Base-by-base conservation (phyloP, 37 sponge, comb jelly and placozoan genomes). In the Halisarca cf. caerulea region DNA sequence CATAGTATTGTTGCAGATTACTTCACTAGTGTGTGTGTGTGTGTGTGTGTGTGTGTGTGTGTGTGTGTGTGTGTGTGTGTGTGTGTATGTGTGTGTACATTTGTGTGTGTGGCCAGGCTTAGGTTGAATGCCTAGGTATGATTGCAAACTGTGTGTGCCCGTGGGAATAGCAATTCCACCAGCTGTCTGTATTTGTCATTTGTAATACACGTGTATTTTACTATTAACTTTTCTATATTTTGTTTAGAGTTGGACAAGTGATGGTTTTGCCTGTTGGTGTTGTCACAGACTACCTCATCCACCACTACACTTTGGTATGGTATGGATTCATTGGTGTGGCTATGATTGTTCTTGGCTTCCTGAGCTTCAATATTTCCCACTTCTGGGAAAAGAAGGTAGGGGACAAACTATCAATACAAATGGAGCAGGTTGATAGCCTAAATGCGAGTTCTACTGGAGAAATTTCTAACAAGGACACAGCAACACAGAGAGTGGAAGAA, bases 181-280 rank as follows among this genome's bases (percentile, higher is more conserved):
- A n/a, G n/a, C n/a, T n/a, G n/a, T n/a, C n/a, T n/a, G n/a, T n/a
- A n/a, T n/a, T n/a, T n/a, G n/a, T n/a, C n/a, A n/a, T 17, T 55
- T 55, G 17, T 17, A 55, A 55, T 11, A 55, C 57, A 20, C 17
- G 57, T 55, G 17, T 11, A 55, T 20, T 55, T 17, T 55, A 11
- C 11, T 55, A 17, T 20, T 55, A 11, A 20, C 57, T 55, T 11
- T 55, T 55, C 57, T 17, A 2, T 53, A 2, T 58, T 25, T 11
- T 57, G 2, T 85, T 3, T 58, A 91, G 92, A 32, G 90, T 93
- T 84, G 93, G 93, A 1, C 59, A 58, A 44, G 73, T 90, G 4
- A 47, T 87, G 24, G 82, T 75, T 8, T 72, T 93, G 18, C 93
- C 93, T 25, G 70, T 60, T 15, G 81, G 89, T 18, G 85, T 93